Percentiles rank a stretch among this genome's conserved stretches.
phyloP scores from a whole-genome alignment of 2,888 invertebrate species.

The Matsumyia berberina region DNA sequence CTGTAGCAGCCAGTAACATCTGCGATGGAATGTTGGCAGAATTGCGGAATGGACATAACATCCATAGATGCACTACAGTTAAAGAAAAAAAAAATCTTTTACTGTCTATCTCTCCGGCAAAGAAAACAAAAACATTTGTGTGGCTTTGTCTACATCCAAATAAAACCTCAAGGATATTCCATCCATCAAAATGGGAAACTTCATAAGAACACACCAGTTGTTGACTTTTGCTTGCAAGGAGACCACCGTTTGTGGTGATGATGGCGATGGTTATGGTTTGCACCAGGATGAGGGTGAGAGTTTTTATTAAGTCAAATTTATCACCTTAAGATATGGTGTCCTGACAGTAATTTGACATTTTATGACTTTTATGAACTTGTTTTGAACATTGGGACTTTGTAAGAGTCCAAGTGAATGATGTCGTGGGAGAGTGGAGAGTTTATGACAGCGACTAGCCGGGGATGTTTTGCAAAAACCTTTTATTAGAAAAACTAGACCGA shows the following conservation, averaged over 20 bases:
- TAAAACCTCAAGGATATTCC: slow-evolving; percentile 60
- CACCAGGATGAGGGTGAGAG: slow-evolving; percentile 44
- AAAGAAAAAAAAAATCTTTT: slow-evolving; percentile 75
- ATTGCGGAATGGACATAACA: slow-evolving; percentile 99
- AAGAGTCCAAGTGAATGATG: slow-evolving; percentile 11
- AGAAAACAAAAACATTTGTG: too few relatives aligned
- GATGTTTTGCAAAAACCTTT: slow-evolving; percentile 8
- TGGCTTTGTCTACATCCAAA: slow-evolving; percentile 14
- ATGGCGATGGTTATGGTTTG: slow-evolving; percentile 33
- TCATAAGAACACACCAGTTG: slow-evolving; percentile 63
- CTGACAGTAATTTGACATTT: slow-evolving; percentile 77
- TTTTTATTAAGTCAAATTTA: slow-evolving; percentile 79
- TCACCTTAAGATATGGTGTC: slow-evolving; percentile 78
- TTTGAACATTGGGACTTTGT: slow-evolving; percentile 69
- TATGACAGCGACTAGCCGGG: slow-evolving; percentile 3
- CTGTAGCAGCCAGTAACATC: slow-evolving; percentile 99
- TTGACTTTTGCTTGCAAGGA: not conserved
- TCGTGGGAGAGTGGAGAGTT: slow-evolving; percentile 18
- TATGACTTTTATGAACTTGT: slow-evolving; percentile 78
- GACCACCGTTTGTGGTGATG: not conserved
- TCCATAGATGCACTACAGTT: slow-evolving; percentile 95
- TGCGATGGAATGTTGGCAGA: slow-evolving; percentile 98
- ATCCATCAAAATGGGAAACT: slow-evolving; percentile 68
- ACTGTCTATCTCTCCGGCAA: too few relatives aligned
- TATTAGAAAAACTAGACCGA: slow-evolving; percentile 18